Base-by-base conservation (phyloP, 2,888 invertebrate species). In the Molorchus minor region DNA sequence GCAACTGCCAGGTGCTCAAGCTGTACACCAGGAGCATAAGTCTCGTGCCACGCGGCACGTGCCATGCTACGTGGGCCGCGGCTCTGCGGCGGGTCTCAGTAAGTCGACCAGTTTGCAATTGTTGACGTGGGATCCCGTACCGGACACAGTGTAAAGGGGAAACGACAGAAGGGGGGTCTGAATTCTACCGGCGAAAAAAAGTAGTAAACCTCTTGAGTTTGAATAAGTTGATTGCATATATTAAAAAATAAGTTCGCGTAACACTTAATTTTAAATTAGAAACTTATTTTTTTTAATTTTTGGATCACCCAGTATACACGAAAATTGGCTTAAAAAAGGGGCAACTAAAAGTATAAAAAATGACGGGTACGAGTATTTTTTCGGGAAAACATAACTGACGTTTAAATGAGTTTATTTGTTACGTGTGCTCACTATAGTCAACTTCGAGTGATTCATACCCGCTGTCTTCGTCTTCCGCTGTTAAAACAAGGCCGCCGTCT, bases 1-100 rank as follows among this genome's bases (percentile, higher is more conserved):
- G 87, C 76, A 87, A 87, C 77, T 87, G 87, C 72, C 82, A 83
- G 65, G 78, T 81, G 43, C 68, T 82, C 56, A 81, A 81, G 69
- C 70, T 82, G 41, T 82, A 82, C 71, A 76, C 79, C 29, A 70
- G 75, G 40, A 75, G 75, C 51, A 74, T 77, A 75, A 71, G 58
- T 71, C 75, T 5, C 70, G 70, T 36, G 73, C 72, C 21, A 57
- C 70, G 8, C 72, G 56, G 15, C 69, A 68, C 57, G 65, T 71
- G 8, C 61, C 69, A 2, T 66, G 62, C 47, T 68, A 70, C 47
- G 72, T 69, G 52, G 63, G 63, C 3, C 54, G 63, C 15, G 71
- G 64, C 38, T 60, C 70, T 12, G 51, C 51, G 56, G 65, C n/a
- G 56, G 64, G 16, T 21, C 30, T 55, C 12, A 76, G 75, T 56